These are phyloP conservation scores for Carcinoscorpius rotundicauda DNA, from an alignment of 1,140 invertebrate genomes.

Conservation along the genomic window DNA sequence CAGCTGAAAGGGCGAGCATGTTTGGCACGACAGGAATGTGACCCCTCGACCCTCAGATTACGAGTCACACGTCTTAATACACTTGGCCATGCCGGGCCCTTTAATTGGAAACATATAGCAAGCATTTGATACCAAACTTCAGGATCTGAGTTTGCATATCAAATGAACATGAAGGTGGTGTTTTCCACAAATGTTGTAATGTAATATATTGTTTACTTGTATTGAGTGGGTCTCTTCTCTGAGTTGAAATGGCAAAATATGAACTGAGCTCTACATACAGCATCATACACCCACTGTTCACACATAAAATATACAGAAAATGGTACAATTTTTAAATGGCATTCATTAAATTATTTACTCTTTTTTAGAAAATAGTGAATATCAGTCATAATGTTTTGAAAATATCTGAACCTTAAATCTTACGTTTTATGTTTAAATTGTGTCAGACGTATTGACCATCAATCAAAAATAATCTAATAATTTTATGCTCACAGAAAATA, in stretches of 20 bases:
- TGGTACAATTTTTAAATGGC: background rate
- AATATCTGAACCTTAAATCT: too few relatives aligned
- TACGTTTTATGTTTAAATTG: too few relatives aligned
- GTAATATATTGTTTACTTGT: conserved; percentile 22
- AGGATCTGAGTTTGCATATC: conserved; percentile 16
- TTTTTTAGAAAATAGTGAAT: too few relatives aligned
- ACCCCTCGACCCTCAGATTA: too few relatives aligned
- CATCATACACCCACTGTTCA: conserved; percentile 18
- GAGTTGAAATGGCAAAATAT: conserved; percentile 29
- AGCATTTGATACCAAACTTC: conserved; percentile 16
- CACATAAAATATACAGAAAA: conserved; percentile 10
- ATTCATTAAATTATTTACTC: too few relatives aligned
- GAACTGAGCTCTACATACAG: conserved; percentile 18
- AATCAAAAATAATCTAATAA: background rate
- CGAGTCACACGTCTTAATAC: too few relatives aligned
- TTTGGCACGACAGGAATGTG: too few relatives aligned
- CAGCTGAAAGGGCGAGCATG: too few relatives aligned
- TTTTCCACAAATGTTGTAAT: conserved; percentile 23
- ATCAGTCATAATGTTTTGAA: too few relatives aligned
- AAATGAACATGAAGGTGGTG: conserved; percentile 21
- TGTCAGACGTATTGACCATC: too few relatives aligned
- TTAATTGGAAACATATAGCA: conserved; percentile 17
- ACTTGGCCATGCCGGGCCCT: too few relatives aligned
- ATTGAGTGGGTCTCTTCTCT: conserved; percentile 24
- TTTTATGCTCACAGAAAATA: background rate